Evolutionary conservation across 2,113 vertebrate species (phyloP), one percentile per base, ranked within the genome.

Genomic region (Marcusenius ussheri): DNA sequence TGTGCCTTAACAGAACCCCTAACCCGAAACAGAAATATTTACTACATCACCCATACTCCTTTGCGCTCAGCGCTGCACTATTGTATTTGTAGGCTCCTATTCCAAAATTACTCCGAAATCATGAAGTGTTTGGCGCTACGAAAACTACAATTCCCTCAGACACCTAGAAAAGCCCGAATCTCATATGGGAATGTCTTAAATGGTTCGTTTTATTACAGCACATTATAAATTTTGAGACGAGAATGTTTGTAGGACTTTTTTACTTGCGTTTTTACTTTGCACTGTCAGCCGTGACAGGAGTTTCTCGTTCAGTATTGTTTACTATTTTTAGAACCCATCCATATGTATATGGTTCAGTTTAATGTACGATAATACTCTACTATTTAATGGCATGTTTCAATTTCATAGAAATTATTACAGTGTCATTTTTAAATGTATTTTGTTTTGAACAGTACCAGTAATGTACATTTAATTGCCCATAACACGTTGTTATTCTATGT

Each of bases 31-130:
- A 39, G 24, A 5, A 27, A n/a, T 85, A 11, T 45, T 17, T 21
- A 93, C 92, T 95, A 93, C 94, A 91, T 88, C 91, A 93, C 94
- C 93, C 1, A 83, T 15, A 92, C 93, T 93, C 50, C 93, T 93
- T 46, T 51, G 51, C 24, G n/a, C 1, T 31, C 47, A 1, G 58
- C 8, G 53, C 3, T 45, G 92, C n/a, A 88, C 94, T 94, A 15
- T 96, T 95, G 95, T 91, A 91, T 11, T 92, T 91, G 92, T 90
- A 93, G 92, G 90, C 9, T 0, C 1, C 13, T 24, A 31, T 5
- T 49, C 39, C n/a, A 19, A 27, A 21, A 5, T 80, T 19, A 0
- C 3, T 21, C 6, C 1, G 2, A 0, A 31, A 15, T 0, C 35
- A 15, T 27, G 11, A n/a, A 17, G n/a, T 27, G 7, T 17, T 27